These are phyloP conservation scores for Chloropsis cyanopogon DNA, from an alignment of 2,113 vertebrate genomes.

Conservation along the genomic window DNA sequence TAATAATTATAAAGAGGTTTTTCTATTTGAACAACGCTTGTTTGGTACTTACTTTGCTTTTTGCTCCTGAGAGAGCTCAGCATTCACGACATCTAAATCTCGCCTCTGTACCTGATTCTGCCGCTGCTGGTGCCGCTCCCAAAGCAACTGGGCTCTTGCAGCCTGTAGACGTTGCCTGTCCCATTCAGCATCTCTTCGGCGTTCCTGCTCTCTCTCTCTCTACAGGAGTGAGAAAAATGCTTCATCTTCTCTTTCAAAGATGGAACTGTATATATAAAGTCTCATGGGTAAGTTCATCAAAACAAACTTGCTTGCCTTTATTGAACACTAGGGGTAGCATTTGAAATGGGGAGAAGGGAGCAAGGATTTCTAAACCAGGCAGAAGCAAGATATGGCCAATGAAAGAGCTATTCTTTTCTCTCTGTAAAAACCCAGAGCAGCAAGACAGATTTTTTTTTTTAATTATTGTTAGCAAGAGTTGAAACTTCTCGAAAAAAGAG, in stretches of 20 bases:
- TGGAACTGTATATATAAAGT: background rate
- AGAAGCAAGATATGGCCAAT: background rate
- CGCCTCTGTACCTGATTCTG: constrained; percentile 61
- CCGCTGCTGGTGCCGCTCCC: constrained; percentile 72
- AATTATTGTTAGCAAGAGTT: background rate
- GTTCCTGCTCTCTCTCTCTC: constrained; percentile 72
- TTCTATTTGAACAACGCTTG: background rate
- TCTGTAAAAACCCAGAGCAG: background rate
- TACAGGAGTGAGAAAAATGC: background rate
- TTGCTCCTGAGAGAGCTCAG: constrained; percentile 72
- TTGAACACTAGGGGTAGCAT: background rate
- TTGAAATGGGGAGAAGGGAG: background rate
- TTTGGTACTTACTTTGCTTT: constrained; percentile 71
- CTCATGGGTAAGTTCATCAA: background rate
- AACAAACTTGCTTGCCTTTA: background rate
- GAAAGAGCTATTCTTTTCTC: background rate
- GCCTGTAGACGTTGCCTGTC: constrained; percentile 51
- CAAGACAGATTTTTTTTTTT: background rate
- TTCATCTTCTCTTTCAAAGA: background rate
- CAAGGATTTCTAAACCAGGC: background rate
- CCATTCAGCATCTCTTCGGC: constrained; percentile 59
- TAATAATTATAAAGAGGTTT: background rate
- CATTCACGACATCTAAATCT: constrained; percentile 75
- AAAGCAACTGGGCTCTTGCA: constrained; percentile 62
- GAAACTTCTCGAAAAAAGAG: background rate